Percentiles rank a stretch among this genome's conserved stretches.
phyloP scores from a whole-genome alignment of 2,888 invertebrate genomes.

The Drosophila robusta region DNA sequence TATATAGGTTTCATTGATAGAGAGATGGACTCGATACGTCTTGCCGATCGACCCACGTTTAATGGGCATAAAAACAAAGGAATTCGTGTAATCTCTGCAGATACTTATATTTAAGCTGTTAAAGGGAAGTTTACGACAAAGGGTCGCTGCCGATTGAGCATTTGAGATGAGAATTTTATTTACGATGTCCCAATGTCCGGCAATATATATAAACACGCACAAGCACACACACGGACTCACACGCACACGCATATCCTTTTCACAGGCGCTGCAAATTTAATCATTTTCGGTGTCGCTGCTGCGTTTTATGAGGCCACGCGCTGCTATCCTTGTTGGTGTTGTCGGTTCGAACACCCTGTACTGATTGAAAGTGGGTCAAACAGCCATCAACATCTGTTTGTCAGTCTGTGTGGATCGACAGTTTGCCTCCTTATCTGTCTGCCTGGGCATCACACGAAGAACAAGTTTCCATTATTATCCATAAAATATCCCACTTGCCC shows the following conservation, averaged over 20 bases:
- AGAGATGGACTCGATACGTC: too few species aligned
- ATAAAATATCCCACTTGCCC: too few species aligned
- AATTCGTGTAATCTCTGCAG: conserved; percentile 12
- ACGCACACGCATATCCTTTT: conserved; percentile 18
- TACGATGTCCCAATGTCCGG: conserved; percentile 33
- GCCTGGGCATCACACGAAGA: too few species aligned
- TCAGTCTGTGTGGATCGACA: too few species aligned
- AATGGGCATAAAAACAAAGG: neutral
- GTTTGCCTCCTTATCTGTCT: too few species aligned
- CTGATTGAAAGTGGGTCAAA: neutral
- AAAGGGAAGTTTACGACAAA: conserved; percentile 4
- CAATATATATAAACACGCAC: conserved; percentile 8
- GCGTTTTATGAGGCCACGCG: conserved; percentile 55
- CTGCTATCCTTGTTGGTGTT: conserved; percentile 15
- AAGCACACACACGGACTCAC: neutral
- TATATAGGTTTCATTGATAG: too few species aligned
- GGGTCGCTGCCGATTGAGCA: conserved; percentile 20
- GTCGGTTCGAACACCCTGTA: neutral
- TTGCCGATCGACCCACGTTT: neutral
- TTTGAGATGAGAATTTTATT: conserved; percentile 42
- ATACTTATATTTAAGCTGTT: conserved; percentile 12
- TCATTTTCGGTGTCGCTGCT: conserved; percentile 56
- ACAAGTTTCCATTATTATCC: too few species aligned
- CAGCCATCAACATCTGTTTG: neutral
- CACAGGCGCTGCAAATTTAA: conserved; percentile 53